Percentiles rank a stretch among this genome's conserved stretches.
Conservation (phyloP, 2,888 invertebrate genomes). For the Peribatodes rhomboidaria region DNA sequence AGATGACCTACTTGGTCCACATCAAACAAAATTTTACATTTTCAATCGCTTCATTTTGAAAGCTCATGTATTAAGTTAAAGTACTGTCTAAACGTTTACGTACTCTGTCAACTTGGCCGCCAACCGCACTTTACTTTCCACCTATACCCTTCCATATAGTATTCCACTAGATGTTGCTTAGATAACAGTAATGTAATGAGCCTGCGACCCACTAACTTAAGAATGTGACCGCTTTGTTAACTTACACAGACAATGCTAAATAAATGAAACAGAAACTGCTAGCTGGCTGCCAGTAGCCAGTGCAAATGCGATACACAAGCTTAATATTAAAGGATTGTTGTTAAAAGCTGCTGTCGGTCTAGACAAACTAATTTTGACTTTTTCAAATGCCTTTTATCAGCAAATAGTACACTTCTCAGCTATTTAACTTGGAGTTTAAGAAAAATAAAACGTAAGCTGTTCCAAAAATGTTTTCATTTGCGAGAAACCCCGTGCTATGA, state of each 20-base stretch:
- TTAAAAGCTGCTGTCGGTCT: constrained; percentile 34
- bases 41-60: not conserved
- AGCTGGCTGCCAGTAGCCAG: constrained; percentile 7
- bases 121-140: constrained; percentile 67
- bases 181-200: constrained; percentile 75
- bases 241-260: constrained; percentile 49
- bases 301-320: constrained; percentile 12
- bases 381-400: constrained; percentile 29
- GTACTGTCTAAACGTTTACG: constrained; percentile 58
- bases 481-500: constrained; percentile 27
- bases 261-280: constrained; percentile 30
- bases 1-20: no score
- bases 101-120: constrained; percentile 63
- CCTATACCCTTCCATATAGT: constrained; percentile 56
- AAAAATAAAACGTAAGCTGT: constrained; percentile 34
- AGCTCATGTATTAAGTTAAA: not conserved
- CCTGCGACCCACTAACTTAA: constrained; percentile 60
- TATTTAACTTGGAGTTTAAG: constrained; percentile 25
- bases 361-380: constrained; percentile 36
- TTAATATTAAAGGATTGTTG: constrained; percentile 29
- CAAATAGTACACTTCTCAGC: constrained; percentile 24
- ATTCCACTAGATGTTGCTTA: constrained; percentile 57
- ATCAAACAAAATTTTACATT: no score
- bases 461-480: constrained; percentile 37
- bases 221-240: constrained; percentile 57